A percentile compares a stretch with the other conserved stretches of the same genome.
These are phyloP conservation scores for Leptopterna dolabrata DNA, from an alignment of 2,888 invertebrate genomes.

Conservation along the genomic window DNA sequence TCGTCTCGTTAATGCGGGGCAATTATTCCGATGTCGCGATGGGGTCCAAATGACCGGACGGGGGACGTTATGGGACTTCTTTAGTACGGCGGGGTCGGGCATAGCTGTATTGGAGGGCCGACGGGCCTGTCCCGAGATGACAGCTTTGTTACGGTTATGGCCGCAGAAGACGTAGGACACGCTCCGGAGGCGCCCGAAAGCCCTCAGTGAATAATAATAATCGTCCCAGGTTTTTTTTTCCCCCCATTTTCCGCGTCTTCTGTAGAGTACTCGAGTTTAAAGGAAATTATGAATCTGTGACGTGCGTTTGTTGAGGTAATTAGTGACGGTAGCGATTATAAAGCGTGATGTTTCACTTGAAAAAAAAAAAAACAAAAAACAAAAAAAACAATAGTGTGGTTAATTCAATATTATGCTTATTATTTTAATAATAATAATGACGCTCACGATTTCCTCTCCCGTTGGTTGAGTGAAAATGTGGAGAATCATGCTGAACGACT, in stretches of 20 bases:
- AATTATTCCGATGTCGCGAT: constrained; percentile 33
- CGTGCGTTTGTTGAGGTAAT: not conserved
- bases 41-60: constrained; percentile 33
- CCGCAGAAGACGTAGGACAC: constrained; percentile 29
- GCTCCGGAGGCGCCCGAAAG: constrained; percentile 2
- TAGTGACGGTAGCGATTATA: not conserved
- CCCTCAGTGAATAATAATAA: not conserved
- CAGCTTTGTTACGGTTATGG: constrained; percentile 51
- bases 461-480: no score
- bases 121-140: not conserved
- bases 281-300: not conserved
- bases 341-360: not conserved
- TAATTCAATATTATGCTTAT: no score
- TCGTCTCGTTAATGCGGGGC: constrained; percentile 30
- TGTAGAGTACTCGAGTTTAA: not conserved
- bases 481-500: no score
- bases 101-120: not conserved
- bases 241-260: not conserved
- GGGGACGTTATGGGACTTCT: constrained; percentile 18
- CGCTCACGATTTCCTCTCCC: no score
- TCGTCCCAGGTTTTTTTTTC: not conserved
- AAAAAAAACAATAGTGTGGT: no score
- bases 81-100: not conserved
- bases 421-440: no score
- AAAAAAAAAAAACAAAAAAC: no score